These are phyloP conservation scores for Pantherophis guttatus DNA, from an alignment of 2,113 vertebrate species.

Conservation along the genomic window DNA sequence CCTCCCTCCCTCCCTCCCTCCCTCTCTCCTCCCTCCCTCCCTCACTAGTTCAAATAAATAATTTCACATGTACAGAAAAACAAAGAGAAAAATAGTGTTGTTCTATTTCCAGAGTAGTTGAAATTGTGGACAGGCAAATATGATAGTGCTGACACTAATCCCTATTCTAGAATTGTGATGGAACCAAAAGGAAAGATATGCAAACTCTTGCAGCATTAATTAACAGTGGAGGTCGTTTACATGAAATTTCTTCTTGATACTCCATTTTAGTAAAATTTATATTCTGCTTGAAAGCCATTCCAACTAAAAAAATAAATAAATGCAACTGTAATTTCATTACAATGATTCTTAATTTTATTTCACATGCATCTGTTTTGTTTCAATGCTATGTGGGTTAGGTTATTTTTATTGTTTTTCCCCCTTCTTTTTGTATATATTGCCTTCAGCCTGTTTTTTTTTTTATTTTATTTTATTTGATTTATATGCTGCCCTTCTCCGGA, in stretches of 20 bases:
- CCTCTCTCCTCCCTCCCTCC: neutral
- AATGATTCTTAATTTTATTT: neutral
- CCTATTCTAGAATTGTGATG: neutral
- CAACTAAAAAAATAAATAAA: neutral
- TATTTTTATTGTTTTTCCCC: neutral
- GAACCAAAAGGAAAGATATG: neutral
- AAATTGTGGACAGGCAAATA: neutral
- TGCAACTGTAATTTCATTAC: neutral
- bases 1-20: neutral
- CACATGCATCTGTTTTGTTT: neutral
- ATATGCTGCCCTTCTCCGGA: no score
- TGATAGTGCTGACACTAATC: neutral
- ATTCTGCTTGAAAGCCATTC: neutral
- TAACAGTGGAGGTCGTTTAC: neutral
- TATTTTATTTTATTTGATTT: no score
- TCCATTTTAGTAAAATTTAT: neutral
- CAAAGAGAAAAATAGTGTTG: neutral
- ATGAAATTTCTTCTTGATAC: neutral
- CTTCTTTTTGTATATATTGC: neutral
- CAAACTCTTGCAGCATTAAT: neutral
- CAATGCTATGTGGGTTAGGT: neutral
- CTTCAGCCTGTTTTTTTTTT: neutral
- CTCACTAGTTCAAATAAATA: neutral
- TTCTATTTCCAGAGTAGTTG: neutral
- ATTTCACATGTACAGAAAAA: neutral